Evolutionary conservation across 2,888 invertebrate genomes (phyloP), one percentile per base, ranked within the genome.

Genomic region (Thymelicus lineola): DNA sequence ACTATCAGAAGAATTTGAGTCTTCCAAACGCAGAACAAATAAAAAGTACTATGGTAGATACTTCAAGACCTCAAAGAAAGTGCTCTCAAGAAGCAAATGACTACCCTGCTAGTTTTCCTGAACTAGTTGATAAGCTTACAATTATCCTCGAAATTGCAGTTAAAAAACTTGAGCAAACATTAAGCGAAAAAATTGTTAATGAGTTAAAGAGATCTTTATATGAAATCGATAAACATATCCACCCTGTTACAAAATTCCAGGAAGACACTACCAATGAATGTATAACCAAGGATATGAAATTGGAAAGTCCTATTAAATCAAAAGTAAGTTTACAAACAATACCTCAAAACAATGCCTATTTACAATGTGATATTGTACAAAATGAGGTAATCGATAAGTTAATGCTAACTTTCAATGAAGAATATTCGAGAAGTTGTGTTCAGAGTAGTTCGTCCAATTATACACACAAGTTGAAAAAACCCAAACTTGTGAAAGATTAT

Each of bases 301-400:
- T 61, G 10, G 57, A 71, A 50, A 55, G 35, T 7, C 28, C 14
- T 17, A 58, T 58, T 28, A 70, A 64, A 66, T 46, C 55, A 42
- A 63, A 72, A 5, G 48, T 76, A 50, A 63, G 20, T n/a, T 46
- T 38, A 20, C 64, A 36, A 53, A 60, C n/a, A 59, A 53, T 36
- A 46, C 69, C 57, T 73, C 28, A 48, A 20, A 71, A 72, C 6
- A 72, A 86, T 42, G 77, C 78, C 74, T 75, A 75, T 58, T 71
- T 86, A 7, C 91, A 92, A 73, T 91, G 93, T 66, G 77, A 83
- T 72, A 75, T 91, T 48, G 77, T 89, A 6, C 77, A 85, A 10
- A 90, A 81, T 38, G 79, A 86, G 48, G 71, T 81, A 0, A 86
- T 91, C 61, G 91, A 91, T 69, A 76, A 84, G 72, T 72, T 91